Conservation (phyloP, 2,888 invertebrate species). For the Apomyelois bistriatella region DNA sequence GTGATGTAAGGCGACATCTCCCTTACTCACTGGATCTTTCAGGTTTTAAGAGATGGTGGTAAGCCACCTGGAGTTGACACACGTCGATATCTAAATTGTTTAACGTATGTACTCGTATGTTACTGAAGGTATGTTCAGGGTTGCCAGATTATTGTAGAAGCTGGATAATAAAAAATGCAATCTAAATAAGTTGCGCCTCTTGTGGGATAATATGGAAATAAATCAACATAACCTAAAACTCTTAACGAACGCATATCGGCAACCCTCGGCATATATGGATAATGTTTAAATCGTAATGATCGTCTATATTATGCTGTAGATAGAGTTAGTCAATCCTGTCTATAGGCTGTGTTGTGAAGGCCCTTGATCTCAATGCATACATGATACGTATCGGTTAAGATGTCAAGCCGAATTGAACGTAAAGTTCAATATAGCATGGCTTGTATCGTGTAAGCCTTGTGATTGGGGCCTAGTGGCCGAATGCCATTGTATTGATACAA, state of each 20-base stretch:
- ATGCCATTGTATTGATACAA: conserved; percentile 14
- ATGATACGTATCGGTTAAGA: neutral
- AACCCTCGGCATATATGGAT: neutral
- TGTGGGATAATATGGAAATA: too few species aligned
- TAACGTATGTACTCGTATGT: neutral
- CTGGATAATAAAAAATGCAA: too few species aligned
- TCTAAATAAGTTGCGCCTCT: too few species aligned
- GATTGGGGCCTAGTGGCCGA: neutral
- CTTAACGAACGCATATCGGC: neutral
- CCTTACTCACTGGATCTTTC: too few species aligned
- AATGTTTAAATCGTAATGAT: conserved; percentile 2
- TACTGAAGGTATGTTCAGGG: neutral
- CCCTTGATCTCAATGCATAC: neutral
- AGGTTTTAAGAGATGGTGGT: too few species aligned
- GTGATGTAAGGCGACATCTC: too few species aligned
- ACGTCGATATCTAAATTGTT: neutral
- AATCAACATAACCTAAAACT: neutral
- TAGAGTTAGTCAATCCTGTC: conserved; percentile 5
- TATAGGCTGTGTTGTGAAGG: conserved; percentile 3
- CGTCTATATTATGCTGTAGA: neutral
- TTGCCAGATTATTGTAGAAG: neutral
- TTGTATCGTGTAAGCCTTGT: neutral
- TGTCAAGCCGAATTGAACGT: neutral
- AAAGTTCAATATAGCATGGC: neutral
- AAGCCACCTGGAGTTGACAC: too few species aligned